Conservation (phyloP, 2,797 vertebrate species). For the Steatocranus sp. region DNA sequence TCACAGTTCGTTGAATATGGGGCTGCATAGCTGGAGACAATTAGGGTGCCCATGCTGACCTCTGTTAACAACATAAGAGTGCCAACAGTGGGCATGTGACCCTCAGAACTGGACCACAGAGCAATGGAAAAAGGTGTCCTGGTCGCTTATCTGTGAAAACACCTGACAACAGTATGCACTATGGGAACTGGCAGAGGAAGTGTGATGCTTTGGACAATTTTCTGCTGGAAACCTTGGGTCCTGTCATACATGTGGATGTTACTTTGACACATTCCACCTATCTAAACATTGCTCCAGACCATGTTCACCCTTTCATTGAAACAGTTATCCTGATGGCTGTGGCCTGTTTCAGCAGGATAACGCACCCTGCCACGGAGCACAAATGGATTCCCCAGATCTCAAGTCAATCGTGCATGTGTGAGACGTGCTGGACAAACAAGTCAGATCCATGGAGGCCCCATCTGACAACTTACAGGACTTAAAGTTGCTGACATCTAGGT, state of each 20-base stretch:
- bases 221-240: background rate
- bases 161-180: background rate
- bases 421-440: background rate
- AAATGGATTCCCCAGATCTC: background rate
- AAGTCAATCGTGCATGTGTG: background rate
- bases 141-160: background rate
- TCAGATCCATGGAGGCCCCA: background rate
- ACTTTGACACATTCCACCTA: background rate
- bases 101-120: rapidly evolving
- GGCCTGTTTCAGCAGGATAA: background rate
- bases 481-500: background rate
- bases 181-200: background rate
- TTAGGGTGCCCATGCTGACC: background rate
- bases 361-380: background rate
- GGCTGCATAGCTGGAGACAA: background rate
- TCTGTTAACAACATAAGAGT: background rate
- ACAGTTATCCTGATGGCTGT: background rate
- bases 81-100: background rate
- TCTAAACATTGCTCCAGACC: background rate
- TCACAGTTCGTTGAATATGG: background rate
- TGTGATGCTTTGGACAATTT: background rate
- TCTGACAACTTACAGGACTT: background rate
- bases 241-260: background rate
- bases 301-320: background rate
- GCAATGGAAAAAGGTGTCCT: background rate